Evolutionary conservation across 2,113 vertebrate species (phyloP), one percentile per base, ranked within the genome.

Genomic region (Lagopus leucura): DNA sequence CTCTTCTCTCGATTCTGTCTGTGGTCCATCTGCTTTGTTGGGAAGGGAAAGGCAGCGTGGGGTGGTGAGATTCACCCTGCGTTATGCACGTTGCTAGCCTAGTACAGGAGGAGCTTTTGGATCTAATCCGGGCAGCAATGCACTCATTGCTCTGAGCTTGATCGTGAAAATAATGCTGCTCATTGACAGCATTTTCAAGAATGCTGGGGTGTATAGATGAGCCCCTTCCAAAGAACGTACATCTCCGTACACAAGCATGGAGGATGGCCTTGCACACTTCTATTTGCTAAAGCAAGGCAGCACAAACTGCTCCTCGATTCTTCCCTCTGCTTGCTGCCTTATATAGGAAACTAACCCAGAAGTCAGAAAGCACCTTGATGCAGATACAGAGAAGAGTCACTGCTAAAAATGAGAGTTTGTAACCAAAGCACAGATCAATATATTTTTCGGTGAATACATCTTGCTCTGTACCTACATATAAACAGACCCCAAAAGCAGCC

Each of bases 21-120:
- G 16, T 18, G 32, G 75, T 45, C 77, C 63, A 13, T 70, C 89
- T 60, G 85, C 85, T 95, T 94, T 94, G 88, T 93, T 38, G 34
- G 77, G 74, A 82, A 79, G 43, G 27, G 34, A 85, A 87, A 48
- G 24, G 12, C 48, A 3, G 5, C 4, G 30, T 2, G 14, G 24
- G n/a, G 43, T 32, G 72, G 83, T 28, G 58, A 84, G 54, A 24
- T 19, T 71, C 5, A 8, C 50, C 77, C 67, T 30, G 25, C 30
- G 12, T 83, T 86, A 57, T 74, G 85, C 67, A 36, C 42, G 63
- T n/a, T 43, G 15, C 54, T 66, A n/a, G 55, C 73, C 57, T 43
- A 54, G 74, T 27, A 36, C 86, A 52, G 83, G 32, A 72, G 48
- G 52, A 86, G 64, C 67, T 89, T 75, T 89, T 89, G 73, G 36